Evolutionary conservation across 1,140 invertebrate species (phyloP).

Genomic region (Alviniconcha marisindica): DNA sequence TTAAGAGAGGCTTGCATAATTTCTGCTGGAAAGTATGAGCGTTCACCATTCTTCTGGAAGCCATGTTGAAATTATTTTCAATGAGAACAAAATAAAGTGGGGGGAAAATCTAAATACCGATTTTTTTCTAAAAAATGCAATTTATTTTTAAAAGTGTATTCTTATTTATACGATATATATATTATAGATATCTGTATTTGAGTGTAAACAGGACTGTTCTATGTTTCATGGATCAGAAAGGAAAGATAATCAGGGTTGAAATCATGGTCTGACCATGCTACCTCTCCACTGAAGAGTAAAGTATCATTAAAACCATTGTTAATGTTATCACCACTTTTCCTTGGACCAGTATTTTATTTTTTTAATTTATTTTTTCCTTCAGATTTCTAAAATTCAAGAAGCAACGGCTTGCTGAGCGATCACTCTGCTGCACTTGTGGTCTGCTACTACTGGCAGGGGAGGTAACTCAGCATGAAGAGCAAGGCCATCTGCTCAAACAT

Average conservation of each 20-base stretch:
- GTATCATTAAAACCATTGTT: background rate
- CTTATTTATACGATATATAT: no score
- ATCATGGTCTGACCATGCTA: background rate
- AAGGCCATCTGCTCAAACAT: constrained; percentile 73
- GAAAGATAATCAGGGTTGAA: background rate
- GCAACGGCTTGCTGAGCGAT: constrained; percentile 39
- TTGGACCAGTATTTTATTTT: background rate
- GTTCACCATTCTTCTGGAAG: no score
- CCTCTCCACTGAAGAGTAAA: background rate
- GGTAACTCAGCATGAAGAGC: constrained; percentile 78
- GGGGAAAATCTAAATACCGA: no score
- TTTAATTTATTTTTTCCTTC: constrained; percentile 2
- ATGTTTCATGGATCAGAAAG: background rate
- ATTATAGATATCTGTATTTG: no score
- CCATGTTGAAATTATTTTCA: no score
- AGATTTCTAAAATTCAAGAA: constrained; percentile 53
- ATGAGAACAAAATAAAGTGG: no score
- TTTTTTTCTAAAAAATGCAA: no score
- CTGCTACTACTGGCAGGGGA: constrained; percentile 78
- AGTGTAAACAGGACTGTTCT: constrained; percentile 30
- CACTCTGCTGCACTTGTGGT: constrained; percentile 79
- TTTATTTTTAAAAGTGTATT: no score
- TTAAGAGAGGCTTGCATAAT: no score
- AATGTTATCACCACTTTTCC: background rate
- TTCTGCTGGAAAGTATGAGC: no score